Percentiles rank a stretch among this genome's conserved stretches.
These are phyloP conservation scores for Andricus curvator DNA, from an alignment of 2,888 invertebrate genomes.

Conservation along the genomic window DNA sequence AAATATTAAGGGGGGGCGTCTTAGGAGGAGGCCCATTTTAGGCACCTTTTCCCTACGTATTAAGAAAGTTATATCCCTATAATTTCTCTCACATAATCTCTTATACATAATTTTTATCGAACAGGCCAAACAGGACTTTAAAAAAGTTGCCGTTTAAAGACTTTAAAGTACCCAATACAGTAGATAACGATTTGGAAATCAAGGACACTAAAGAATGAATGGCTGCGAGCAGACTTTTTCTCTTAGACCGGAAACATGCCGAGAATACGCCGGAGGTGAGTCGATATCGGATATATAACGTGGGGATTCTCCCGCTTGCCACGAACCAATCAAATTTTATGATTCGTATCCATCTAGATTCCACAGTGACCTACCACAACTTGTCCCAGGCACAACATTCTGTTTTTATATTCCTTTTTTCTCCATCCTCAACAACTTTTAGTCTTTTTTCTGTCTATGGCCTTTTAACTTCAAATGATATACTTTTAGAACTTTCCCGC, in stretches of 20 bases:
- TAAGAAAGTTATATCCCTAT: no score
- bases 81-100: no score
- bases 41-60: no score
- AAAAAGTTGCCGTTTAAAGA: no score
- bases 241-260: conserved; percentile 53
- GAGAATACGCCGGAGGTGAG: conserved; percentile 63
- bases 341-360: conserved; percentile 71
- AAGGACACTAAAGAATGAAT: conserved; percentile 62
- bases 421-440: conserved; percentile 48
- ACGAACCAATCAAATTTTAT: conserved; percentile 76
- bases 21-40: no score
- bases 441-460: conserved; percentile 22
- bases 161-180: no score
- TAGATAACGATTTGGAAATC: conserved; percentile 42
- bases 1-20: no score
- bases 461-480: conserved; percentile 35
- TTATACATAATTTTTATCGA: no score
- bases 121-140: no score
- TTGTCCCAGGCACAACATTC: conserved; percentile 61
- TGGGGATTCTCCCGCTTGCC: conserved; percentile 60
- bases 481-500: conserved; percentile 19
- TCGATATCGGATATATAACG: conserved; percentile 65
- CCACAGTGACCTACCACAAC: conserved; percentile 68
- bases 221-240: conserved; percentile 59
- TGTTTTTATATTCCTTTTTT: conserved; percentile 55